Evolutionary conservation across 2,888 invertebrate species (phyloP).

Genomic region (Ennomos erosarius): DNA sequence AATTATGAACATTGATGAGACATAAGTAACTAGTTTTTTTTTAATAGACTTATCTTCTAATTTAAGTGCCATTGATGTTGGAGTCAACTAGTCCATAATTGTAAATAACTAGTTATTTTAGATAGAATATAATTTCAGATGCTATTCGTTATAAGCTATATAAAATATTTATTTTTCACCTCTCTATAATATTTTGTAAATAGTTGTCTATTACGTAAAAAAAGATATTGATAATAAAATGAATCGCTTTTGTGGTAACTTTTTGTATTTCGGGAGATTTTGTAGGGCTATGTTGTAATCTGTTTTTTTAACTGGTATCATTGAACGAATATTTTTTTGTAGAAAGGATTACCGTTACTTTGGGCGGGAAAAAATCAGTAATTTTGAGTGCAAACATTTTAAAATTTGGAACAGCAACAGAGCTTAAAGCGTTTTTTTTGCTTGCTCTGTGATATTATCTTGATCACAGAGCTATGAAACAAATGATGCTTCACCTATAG

Average conservation of each 20-base stretch:
- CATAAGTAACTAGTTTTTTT: slow-evolving; percentile 16
- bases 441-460: no score
- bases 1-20: no score
- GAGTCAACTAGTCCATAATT: slow-evolving; percentile 55
- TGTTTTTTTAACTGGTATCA: not conserved
- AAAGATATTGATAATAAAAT: slow-evolving; percentile 9
- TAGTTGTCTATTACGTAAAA: slow-evolving; percentile 1
- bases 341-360: no score
- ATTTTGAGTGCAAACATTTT: no score
- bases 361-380: no score
- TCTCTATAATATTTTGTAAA: slow-evolving; percentile 28
- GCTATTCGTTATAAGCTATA: slow-evolving; percentile 27
- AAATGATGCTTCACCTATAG: no score
- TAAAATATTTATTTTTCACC: slow-evolving; percentile 20
- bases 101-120: slow-evolving; percentile 30
- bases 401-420: no score
- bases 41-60: slow-evolving; percentile 35
- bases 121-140: slow-evolving; percentile 15
- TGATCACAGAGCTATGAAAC: no score
- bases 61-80: slow-evolving; percentile 57
- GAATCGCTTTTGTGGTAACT: not conserved
- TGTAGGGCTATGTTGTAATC: slow-evolving; percentile 1
- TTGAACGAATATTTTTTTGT: not conserved
- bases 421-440: no score
- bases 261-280: slow-evolving; percentile 13